Evolutionary conservation across 2,888 invertebrate species (phyloP), one percentile per base, ranked within the genome.

Genomic region (Onchidella celtica): DNA sequence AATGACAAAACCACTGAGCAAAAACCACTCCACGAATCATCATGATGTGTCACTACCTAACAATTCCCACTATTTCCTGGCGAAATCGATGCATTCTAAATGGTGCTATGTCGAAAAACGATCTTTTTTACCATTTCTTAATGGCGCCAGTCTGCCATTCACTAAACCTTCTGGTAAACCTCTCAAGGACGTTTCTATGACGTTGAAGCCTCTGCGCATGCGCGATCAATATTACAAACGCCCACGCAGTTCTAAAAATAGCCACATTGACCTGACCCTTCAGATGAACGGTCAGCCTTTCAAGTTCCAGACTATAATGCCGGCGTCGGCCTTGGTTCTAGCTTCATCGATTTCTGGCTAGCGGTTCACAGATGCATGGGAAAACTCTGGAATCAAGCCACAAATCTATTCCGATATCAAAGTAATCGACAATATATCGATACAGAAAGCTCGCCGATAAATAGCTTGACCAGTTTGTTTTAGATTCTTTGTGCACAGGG

Each of bases 121-220:
- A 66, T 66, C 66, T 66, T 66, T 66, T 32, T 9, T 32, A 6
- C 47, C 9, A 47, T 47, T 47, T 47, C 27, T 61, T 24, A 61
- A 61, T 61, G 61, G 61, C 61, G 61, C 27, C 61, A 9, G n/a
- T 24, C 61, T n/a, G 61, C 61, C 61, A 61, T 61, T 61, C 61
- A 61, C n/a, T 61, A 9, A 61, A 61, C 14, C 61, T 61, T n/a
- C 27, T 17, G 11, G n/a, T n/a, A 32, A 9, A 24, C 66, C 11
- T 6, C 27, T 9, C 66, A 66, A 66, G 66, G 66, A 66, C 66
- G 66, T 66, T 66, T 27, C 66, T 32, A 66, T 66, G 66, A 66
- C 66, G 32, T 32, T 27, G 66, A n/a, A 4, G 21, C 9, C 66
- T 32, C 29, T 21, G 66, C 27, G 66, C 27, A 32, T 32, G 32